Evolutionary conservation across 2,797 vertebrate species (phyloP).

Genomic region (Fratercula arctica): DNA sequence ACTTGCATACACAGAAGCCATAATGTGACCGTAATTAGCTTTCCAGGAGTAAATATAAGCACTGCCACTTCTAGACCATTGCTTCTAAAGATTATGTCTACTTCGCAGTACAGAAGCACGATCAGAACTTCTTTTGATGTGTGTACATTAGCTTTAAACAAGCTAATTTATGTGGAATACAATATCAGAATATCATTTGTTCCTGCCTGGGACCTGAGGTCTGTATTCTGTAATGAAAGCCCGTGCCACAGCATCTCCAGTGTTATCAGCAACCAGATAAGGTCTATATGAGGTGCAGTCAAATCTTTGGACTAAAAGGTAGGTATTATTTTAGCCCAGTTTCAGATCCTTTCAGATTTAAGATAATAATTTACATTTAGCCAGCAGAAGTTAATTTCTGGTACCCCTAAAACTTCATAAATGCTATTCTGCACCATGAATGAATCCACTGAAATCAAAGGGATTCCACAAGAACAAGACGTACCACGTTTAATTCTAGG

Average conservation of each 20-base stretch:
- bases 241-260: neutral
- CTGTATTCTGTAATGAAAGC: neutral
- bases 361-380: neutral
- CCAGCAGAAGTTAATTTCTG: neutral
- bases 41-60: neutral
- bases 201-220: neutral
- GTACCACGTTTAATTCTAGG: neutral
- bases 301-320: neutral
- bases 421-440: neutral
- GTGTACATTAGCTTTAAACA: neutral
- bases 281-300: neutral
- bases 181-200: neutral
- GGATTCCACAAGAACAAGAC: neutral
- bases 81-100: neutral
- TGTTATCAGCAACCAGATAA: neutral
- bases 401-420: neutral
- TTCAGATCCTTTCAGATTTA: neutral
- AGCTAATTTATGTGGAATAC: neutral
- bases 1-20: neutral
- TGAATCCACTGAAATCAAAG: neutral
- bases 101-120: rapidly evolving
- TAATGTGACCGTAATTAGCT: neutral
- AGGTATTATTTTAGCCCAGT: neutral
- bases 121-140: neutral
- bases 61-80: neutral